Conservation (phyloP, 2,797 vertebrate species). For the Lagocephalus sceleratus region DNA sequence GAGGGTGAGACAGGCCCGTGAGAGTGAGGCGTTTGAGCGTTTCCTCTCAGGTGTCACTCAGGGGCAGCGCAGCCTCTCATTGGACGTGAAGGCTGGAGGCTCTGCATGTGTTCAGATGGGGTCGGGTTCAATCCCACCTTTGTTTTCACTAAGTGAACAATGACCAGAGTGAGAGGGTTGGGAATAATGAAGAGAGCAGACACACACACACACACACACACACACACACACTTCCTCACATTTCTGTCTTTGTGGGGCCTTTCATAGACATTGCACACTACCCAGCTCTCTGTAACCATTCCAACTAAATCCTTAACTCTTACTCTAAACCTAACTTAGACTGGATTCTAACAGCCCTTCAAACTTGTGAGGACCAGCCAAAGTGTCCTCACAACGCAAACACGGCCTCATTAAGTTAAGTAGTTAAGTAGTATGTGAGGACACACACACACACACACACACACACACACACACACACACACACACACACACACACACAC, state of each 20-base stretch:
- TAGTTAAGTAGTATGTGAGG: no score
- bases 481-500: background rate
- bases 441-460: no score
- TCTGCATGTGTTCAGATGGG: conserved; percentile 23
- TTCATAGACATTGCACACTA: no score
- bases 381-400: no score
- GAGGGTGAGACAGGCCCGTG: background rate
- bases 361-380: no score
- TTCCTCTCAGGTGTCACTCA: conserved; percentile 59
- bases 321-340: no score
- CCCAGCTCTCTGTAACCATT: no score
- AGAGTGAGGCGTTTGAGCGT: conserved; percentile 10
- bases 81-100: conserved; percentile 57
- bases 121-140: background rate
- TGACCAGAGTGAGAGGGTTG: background rate
- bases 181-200: background rate
- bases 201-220: background rate
- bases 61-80: conserved; percentile 37
- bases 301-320: no score
- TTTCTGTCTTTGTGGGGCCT: background rate
- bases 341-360: no score
- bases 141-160: conserved; percentile 1
- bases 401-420: no score
- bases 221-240: background rate
- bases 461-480: no score